phyloP scores from a whole-genome alignment of 2,797 vertebrate species.

The Phoebastria nigripes region DNA sequence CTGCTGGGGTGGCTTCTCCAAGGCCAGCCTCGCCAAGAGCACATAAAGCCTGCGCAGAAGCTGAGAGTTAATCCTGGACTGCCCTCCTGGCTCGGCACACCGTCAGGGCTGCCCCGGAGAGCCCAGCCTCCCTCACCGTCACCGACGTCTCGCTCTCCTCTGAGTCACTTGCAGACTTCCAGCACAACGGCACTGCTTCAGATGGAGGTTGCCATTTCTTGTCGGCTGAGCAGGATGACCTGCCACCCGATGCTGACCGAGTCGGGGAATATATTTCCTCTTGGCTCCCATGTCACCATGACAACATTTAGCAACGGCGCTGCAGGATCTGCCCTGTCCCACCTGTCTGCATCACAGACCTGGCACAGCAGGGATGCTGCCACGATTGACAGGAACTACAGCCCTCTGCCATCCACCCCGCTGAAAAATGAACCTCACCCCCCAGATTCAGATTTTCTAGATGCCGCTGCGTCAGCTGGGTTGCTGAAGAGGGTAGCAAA shows the following conservation, averaged over 20 bases:
- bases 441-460: neutral
- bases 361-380: neutral
- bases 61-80: neutral
- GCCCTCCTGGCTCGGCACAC: neutral
- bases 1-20: neutral
- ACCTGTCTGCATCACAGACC: neutral
- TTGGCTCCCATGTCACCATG: rapidly evolving
- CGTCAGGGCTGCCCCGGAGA: neutral
- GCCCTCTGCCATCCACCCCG: neutral
- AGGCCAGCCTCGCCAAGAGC: neutral
- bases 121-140: neutral
- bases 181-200: neutral
- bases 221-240: neutral
- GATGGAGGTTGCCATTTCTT: neutral
- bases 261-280: neutral
- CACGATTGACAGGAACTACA: neutral
- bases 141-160: rapidly evolving
- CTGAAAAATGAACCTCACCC: neutral
- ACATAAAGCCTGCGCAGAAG: rapidly evolving
- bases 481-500: neutral
- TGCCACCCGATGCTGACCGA: rapidly evolving
- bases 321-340: neutral
- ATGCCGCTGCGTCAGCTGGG: neutral
- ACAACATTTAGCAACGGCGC: neutral
- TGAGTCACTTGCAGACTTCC: neutral